Percentiles rank a stretch among this genome's conserved stretches.
phyloP scores from a whole-genome alignment of 23 tunicate species.

The Botrylloides violaceus region DNA sequence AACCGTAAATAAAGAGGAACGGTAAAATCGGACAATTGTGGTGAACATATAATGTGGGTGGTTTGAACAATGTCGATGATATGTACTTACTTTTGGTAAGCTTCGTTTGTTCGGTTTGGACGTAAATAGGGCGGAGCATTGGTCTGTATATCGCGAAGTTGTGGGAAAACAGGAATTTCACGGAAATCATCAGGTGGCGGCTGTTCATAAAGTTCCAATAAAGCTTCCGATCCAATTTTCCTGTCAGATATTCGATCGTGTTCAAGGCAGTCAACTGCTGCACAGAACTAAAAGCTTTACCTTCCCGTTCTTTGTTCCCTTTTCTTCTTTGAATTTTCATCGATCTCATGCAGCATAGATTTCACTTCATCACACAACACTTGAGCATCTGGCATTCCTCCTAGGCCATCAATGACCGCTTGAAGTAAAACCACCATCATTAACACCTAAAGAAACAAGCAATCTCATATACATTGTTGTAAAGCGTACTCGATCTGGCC shows the following conservation, averaged over 20 bases:
- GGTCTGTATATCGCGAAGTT: conserved; percentile 29
- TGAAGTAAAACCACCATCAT: neutral
- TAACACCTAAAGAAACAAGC: neutral
- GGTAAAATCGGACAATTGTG: too few relatives aligned
- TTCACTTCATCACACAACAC: neutral
- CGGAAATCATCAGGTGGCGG: conserved; percentile 77
- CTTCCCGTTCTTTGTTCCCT: neutral
- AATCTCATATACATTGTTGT: too few relatives aligned
- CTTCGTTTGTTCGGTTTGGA: conserved; percentile 27
- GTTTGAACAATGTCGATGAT: too few relatives aligned
- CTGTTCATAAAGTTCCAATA: neutral
- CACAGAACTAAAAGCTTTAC: too few relatives aligned
- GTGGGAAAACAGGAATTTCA: conserved; percentile 64
- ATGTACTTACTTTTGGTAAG: conserved; percentile 19
- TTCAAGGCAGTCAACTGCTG: too few relatives aligned
- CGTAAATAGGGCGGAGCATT: conserved; percentile 49
- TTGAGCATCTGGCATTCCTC: neutral
- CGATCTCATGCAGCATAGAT: neutral
- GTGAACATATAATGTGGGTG: too few relatives aligned
- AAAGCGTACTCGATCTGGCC: too few relatives aligned
- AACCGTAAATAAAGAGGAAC: too few relatives aligned
- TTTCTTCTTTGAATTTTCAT: neutral
- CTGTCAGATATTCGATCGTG: too few relatives aligned
- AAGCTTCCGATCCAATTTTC: neutral
- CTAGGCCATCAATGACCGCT: conserved; percentile 1